Evolutionary conservation across 2,113 vertebrate genomes (phyloP).

Genomic region (Pedetes capensis): DNA sequence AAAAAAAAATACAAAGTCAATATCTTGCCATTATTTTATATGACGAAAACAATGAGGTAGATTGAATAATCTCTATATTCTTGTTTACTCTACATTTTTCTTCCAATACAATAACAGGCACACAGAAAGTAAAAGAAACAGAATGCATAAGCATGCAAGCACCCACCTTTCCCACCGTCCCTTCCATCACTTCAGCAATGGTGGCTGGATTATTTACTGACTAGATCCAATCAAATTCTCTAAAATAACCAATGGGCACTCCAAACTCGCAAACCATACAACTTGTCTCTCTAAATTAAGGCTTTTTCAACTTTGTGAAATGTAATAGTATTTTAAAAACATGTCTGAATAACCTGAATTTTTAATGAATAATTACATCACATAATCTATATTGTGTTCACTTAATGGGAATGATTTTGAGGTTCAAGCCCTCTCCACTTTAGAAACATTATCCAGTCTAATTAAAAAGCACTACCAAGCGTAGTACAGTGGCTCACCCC

Average conservation of each 20-base stretch:
- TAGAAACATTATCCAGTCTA: constrained; percentile 1
- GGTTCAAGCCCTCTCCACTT: background rate
- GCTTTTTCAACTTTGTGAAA: background rate
- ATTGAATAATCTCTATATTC: background rate
- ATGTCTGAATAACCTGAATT: background rate
- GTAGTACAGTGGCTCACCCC: no score
- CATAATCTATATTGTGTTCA: background rate
- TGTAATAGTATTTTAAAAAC: background rate
- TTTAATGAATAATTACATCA: background rate
- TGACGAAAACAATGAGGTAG: background rate
- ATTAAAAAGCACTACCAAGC: background rate
- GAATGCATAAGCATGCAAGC: background rate
- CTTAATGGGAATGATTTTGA: background rate
- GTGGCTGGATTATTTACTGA: background rate
- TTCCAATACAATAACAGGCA: background rate
- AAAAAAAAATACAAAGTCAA: background rate
- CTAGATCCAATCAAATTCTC: background rate
- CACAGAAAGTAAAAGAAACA: background rate
- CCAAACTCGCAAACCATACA: background rate
- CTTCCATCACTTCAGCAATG: background rate
- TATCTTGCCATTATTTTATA: constrained; percentile 10
- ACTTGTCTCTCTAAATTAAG: background rate
- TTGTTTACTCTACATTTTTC: background rate
- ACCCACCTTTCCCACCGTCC: background rate
- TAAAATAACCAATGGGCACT: background rate